Evolutionary conservation across 1,140 invertebrate genomes (phyloP), one percentile per base, ranked within the genome.

Genomic region (Tachypleus tridentatus): DNA sequence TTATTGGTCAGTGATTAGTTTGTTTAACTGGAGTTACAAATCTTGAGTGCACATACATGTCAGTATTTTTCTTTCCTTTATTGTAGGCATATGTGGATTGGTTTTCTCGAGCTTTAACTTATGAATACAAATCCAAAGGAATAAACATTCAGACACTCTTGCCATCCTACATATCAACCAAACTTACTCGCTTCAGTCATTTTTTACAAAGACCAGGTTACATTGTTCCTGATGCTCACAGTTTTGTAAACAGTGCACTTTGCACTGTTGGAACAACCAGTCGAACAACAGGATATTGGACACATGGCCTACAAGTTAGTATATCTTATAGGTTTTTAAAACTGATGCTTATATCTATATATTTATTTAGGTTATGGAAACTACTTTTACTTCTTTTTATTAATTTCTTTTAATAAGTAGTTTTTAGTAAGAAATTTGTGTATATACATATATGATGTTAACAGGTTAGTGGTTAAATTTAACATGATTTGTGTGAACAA

Each of bases 161-260:
- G 7, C 93, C 93, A 0, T 82, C 91, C 66, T 95, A 93, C 74
- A 84, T 94, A 5, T 85, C 86, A 29, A 95, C 93, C 0, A 91
- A 92, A 77, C 92, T 95, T 85, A 93, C 91, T 72, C 80, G 83
- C 47, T 94, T 87, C 77, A 90, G 87, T 59, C 79, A 86, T 53
- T 79, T 83, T 57, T 80, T 93, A 3, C 84, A 86, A 76, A 74
- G 82, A 50, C 85, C 85, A 0, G 86, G 81, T 68, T 67, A 89
- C 49, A 80, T 93, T 49, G 85, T 93, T 51, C 92, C 92, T 0
- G 84, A 87, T 73, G 86, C 89, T 1, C 77, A 79, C 10, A 84
- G 82, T 49, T 96, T 88, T 76, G 86, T 89, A 0, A 82, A 79
- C 57, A 86, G 86, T 70, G 90, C 91, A 1, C 83, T 94, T 3